These are phyloP conservation scores for Trimorus sp. DNA, from an alignment of 2,888 invertebrate genomes.

Conservation along the genomic window DNA sequence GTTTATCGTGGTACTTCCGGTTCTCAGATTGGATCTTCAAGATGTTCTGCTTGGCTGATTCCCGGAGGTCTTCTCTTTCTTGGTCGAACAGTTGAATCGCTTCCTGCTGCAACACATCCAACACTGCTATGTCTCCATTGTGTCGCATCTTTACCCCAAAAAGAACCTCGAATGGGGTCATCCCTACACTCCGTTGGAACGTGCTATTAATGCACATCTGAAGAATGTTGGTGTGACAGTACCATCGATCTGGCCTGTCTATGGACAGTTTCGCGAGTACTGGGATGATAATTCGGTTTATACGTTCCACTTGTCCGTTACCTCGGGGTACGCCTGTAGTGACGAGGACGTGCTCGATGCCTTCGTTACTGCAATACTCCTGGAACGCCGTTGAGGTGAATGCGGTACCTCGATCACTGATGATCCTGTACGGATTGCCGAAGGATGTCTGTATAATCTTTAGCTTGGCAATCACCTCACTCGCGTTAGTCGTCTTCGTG, in stretches of 20 bases:
- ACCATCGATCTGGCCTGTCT: constrained; percentile 8
- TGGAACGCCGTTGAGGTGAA: background rate
- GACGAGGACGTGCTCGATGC: constrained; percentile 5
- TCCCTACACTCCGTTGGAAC: constrained; percentile 4
- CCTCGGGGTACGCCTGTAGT: constrained; percentile 5
- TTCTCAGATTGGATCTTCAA: constrained; percentile 5
- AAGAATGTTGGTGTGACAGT: background rate
- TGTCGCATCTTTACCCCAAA: constrained; percentile 14
- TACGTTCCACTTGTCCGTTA: constrained; percentile 8
- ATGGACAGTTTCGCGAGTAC: constrained; percentile 3
- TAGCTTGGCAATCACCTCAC: background rate
- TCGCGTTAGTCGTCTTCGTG: background rate
- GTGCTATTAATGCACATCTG: constrained; percentile 14
- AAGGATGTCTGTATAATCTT: background rate
- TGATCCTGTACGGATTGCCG: background rate
- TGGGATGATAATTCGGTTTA: background rate
- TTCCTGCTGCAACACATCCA: background rate
- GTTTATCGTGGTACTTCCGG: constrained; percentile 5
- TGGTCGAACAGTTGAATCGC: background rate
- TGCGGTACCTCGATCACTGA: background rate
- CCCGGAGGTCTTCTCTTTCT: background rate
- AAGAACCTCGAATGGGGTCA: constrained; percentile 7
- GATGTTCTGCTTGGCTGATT: constrained; percentile 9
- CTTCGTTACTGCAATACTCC: background rate
- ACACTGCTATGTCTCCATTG: background rate